Evolutionary conservation across 2,113 vertebrate species (phyloP).

Genomic region (Chlorodrepanis virens): DNA sequence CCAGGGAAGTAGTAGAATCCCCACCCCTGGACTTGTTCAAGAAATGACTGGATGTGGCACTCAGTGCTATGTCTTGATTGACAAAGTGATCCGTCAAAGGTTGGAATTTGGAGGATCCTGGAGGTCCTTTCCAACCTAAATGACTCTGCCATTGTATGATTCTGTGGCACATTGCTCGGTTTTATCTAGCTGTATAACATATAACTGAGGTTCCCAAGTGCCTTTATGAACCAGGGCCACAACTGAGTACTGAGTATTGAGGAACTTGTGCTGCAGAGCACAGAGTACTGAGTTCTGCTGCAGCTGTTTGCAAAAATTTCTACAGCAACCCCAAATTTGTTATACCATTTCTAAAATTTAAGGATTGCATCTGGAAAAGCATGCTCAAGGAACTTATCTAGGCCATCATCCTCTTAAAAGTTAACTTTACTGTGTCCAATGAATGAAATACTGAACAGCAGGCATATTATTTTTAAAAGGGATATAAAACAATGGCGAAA

Average conservation of each 20-base stretch:
- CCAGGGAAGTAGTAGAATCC: not conserved
- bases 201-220: not conserved
- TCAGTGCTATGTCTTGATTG: not conserved
- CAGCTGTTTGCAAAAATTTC: not conserved
- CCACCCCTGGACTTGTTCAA: too few relatives aligned
- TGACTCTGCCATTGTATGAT: not conserved
- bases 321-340: not conserved
- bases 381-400: not conserved
- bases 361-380: not conserved
- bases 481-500: conserved; percentile 73
- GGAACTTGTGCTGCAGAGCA: not conserved
- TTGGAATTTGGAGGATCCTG: not conserved
- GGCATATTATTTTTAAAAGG: conserved; percentile 71
- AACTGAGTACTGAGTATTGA: not conserved
- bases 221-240: not conserved
- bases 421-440: conserved; percentile 49
- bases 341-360: conserved; percentile 11
- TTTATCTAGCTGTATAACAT: not conserved
- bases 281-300: not conserved
- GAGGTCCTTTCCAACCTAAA: not conserved
- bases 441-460: conserved; percentile 69
- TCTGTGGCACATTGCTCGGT: not conserved
- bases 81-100: not conserved
- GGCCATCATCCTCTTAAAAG: conserved; percentile 39
- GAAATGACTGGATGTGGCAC: accelerated